Evolutionary conservation across 1,140 invertebrate species (phyloP), one percentile per base, ranked within the genome.

Genomic region (Bombus vancouverensis): DNA sequence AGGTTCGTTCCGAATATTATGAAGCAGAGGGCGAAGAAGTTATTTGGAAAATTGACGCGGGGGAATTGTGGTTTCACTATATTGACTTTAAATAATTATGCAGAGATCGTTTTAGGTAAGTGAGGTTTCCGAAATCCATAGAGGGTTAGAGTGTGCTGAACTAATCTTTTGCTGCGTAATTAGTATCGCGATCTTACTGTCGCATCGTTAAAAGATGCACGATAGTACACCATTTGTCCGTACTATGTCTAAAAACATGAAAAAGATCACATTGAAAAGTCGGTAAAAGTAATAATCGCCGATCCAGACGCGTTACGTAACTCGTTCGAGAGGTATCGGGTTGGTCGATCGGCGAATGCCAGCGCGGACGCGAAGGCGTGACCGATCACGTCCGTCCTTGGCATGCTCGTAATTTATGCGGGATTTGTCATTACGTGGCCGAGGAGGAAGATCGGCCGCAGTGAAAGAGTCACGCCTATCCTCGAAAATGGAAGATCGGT

Each of bases 331-430:
- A 65, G 76, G 57, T 84, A 79, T 84, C 74, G 53, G 39, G n/a
- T 39, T 39, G 75, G 81, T 68, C 76, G 87, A 86, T 83, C 77
- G 77, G 59, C 79, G 73, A 85, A 71, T 71, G 74, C 53, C 71
- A 59, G 37, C 74, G 86, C 59, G 68, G 78, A 89, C 73, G 76
- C 59, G 81, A 77, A 90, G 88, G 88, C 88, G 89, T 89, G 88
- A 89, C 88, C 88, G 81, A 90, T 90, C 89, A 80, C 80, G 75
- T 44, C 62, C 74, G 86, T 73, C 88, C 86, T 91, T 90, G 80
- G 74, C 74, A 47, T 65, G 47, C 62, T 85, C 71, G 78, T 93
- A 93, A 94, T 94, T 94, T 94, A 93, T 94, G 92, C 92, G 85
- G 89, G 92, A 93, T 94, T 94, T 94, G 92, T 94, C 92, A 93